phyloP scores from a whole-genome alignment of 2,797 vertebrate genomes.

The Paramormyrops hopkinsi region DNA sequence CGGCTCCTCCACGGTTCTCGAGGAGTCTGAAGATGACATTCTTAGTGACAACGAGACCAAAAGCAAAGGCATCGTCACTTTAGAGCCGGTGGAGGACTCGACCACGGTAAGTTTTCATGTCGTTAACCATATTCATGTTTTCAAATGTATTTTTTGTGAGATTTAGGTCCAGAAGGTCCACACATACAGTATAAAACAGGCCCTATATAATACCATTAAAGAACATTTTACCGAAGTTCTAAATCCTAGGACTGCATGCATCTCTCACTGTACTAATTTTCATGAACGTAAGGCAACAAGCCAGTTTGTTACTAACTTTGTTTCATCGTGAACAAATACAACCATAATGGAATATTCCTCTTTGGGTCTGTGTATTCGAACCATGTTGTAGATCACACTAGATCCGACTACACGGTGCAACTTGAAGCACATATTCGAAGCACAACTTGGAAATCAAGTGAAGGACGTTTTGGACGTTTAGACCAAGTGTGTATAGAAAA shows the following conservation, averaged over 20 bases:
- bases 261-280: background rate
- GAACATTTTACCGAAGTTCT: background rate
- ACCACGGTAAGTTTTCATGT: constrained; percentile 63
- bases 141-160: background rate
- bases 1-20: constrained; percentile 76
- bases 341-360: background rate
- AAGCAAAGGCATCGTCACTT: constrained; percentile 83
- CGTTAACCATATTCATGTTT: background rate
- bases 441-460: background rate
- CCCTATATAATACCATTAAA: background rate
- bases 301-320: background rate
- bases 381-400: background rate
- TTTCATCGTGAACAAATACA: background rate
- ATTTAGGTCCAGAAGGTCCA: background rate
- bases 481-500: background rate
- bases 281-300: background rate
- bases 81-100: constrained; percentile 75
- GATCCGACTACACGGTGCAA: background rate
- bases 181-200: background rate
- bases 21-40: constrained; percentile 91
- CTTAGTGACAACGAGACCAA: constrained; percentile 87
- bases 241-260: background rate
- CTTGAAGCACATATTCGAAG: background rate
- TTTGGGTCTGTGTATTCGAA: background rate
- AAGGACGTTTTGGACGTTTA: background rate